Base-by-base conservation (phyloP, 2,888 invertebrate genomes). In the Ligdia adustata region DNA sequence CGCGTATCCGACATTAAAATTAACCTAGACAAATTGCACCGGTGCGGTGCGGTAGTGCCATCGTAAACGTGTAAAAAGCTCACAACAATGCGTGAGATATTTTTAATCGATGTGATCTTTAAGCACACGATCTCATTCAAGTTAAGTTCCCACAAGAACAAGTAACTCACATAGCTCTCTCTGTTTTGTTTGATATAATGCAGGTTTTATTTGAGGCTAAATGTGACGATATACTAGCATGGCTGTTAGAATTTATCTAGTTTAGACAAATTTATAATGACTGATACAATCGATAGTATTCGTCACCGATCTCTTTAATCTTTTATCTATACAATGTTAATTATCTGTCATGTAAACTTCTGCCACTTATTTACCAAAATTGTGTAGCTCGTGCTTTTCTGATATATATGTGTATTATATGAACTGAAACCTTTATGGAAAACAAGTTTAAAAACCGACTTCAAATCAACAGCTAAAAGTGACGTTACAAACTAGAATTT, bases 131-230 rank as follows among this genome's bases (percentile, higher is more conserved):
- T 34, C 33, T 22, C 12, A 45, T 50, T 32, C 22, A 14, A 22
- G n/a, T 9, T 11, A 15, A n/a, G 18, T 43, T 50, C 41, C 13
- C 50, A 41, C 22, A 32, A 40, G 27, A 22, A 27, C 34, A 9
- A 33, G 31, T 43, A 50, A 22, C 35, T 50, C 50, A 41, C 50
- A 31, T 24, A 40, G 7, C 28, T 33, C 27, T 49, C 33, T 38
- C 26, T 15, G 5, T 15, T 15, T 33, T 44, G 42, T 35, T 18
- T 32, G 44, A 12, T 31, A 32, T 26, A 16, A 22, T 2, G 12
- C 14, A 12, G 9, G 26, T 7, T n/a, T 26, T n/a, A 11, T 18
- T n/a, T 6, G 6, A 22, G n/a, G 2, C 16, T 22, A 6, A 2
- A 22, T 3, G 22, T 22, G 6, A 1, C 4, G 22, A 22, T n/a